Conservation (phyloP, 23 tunicate genomes). For the Oikopleura vanhoeffeni region DNA sequence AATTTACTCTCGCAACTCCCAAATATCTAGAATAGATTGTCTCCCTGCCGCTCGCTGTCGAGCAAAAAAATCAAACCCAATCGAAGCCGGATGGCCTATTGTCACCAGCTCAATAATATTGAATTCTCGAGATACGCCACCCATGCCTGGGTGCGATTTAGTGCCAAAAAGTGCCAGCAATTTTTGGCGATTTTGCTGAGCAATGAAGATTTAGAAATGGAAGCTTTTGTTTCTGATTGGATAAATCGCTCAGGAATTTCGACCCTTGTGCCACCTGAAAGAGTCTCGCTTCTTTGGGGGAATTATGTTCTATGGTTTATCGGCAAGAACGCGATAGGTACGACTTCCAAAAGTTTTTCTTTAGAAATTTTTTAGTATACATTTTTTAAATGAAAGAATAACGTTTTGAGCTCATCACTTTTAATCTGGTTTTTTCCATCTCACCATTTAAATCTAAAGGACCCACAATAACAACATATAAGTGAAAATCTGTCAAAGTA, state of each 20-base stretch:
- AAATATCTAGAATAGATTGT: not conserved
- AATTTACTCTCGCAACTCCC: not conserved
- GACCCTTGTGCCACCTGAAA: not conserved
- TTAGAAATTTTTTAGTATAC: too few relatives aligned
- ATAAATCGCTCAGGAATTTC: not conserved
- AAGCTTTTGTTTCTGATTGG: conserved; percentile 12
- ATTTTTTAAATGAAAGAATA: too few relatives aligned
- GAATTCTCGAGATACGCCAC: not conserved
- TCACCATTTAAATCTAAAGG: too few relatives aligned
- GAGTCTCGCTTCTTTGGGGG: not conserved
- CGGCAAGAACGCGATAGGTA: conserved; percentile 3
- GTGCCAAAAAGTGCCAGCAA: not conserved
- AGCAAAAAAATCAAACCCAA: not conserved
- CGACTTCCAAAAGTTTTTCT: too few relatives aligned
- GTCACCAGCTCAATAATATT: not conserved
- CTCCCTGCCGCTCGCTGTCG: not conserved
- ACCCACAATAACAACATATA: too few relatives aligned
- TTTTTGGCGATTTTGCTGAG: not conserved
- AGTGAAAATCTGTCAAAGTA: too few relatives aligned
- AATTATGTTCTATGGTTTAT: not conserved
- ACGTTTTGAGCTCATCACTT: too few relatives aligned
- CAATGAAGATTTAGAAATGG: not conserved
- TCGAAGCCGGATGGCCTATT: not conserved
- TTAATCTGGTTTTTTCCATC: too few relatives aligned
- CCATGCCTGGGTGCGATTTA: not conserved